Evolutionary conservation across 2,797 vertebrate species (phyloP), one percentile per base, ranked within the genome.

Genomic region (Monodelphis domestica): DNA sequence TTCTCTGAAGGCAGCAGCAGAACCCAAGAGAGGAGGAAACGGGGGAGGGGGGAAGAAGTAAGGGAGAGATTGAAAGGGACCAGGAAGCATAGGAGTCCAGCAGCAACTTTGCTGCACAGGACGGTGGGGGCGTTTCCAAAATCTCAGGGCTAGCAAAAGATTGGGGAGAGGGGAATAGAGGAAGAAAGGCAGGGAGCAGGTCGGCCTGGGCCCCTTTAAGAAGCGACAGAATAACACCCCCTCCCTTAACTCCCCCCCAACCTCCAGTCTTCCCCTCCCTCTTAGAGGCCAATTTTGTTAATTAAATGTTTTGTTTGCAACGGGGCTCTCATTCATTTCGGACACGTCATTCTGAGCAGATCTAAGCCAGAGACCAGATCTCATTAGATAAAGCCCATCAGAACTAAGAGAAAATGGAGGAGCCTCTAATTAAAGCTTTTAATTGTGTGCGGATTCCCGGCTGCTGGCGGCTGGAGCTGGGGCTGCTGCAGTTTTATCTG

Each of bases 261-360:
- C 96, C 90, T 94, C 94, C 93, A 91, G 63, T 54, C 90, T 92
- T 94, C 95, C 94, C 96, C 97, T 96, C 97, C 96, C 98, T 99
- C 99, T 99, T 99, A 99, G 99, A 99, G 99, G 99, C 99, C 99
- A 99, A 99, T 99, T 99, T 99, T 99, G 99, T 99, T 99, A 99
- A 99, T 99, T 99, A 99, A 99, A 99, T 99, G 99, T 99, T 99
- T 99, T 99, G 99, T 99, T 99, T 99, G 99, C 99, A 98, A 99
- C 99, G 99, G 99, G 99, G 99, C 99, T 99, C 99, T 99, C 99
- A 99, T 99, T 99, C 99, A 99, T 99, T 99, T 99, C 99, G 99
- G 99, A 99, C 99, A 99, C 99, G 99, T 99, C 99, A 99, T 98
- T 99, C 99, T 98, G 98, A 99, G 99, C 99, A 99, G 99, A 99